Base-by-base conservation (phyloP, 2,888 invertebrate species). In the Drosophila melanosoma region DNA sequence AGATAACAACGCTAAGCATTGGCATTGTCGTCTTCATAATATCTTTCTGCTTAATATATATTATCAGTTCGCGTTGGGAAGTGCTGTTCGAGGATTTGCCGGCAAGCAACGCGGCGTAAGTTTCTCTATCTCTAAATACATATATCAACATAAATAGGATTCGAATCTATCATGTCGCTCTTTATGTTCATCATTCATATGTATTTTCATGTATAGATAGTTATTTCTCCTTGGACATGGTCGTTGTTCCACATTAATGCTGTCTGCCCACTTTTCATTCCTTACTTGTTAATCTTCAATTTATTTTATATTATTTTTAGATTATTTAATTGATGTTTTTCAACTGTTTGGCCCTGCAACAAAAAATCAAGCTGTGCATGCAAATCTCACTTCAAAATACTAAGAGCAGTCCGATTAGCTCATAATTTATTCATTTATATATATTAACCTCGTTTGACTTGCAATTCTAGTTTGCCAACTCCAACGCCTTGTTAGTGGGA, bases 61-160 rank as follows among this genome's bases (percentile, higher is more conserved):
- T 93, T 40, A 91, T 93, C 15, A 93, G 91, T 69, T 92, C 92
- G 42, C 90, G 92, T 64, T 92, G 92, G 54, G 93, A 93, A 63
- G 84, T 93, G 17, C 82, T 93, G 1, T 93, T 93, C 61, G 93
- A 92, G 81, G 90, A 91, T 77, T 79, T 91, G 52, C 87, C 91
- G 59, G 87, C 90, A 29, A 92, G 91, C 74, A 90, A 90, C 67
- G 91, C 88, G 69, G 87, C 92, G 93, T 93, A 91, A 93, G 93
- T 91, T 60, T 23, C 8, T 23, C 45, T 45, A 7, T 38, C 2
- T 17, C 38, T 42, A 40, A 15, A n/a, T 36, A 35, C 26, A 35
- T 15, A 20, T 45, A n/a, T 38, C 17, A 11, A 1, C 8, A 10
- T n/a, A 10, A 2, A 29, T 8, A 29, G 2, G n/a, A 17, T 51